phyloP scores from a whole-genome alignment of 2,797 vertebrate genomes.

The Lepilemur ruficaudatus region DNA sequence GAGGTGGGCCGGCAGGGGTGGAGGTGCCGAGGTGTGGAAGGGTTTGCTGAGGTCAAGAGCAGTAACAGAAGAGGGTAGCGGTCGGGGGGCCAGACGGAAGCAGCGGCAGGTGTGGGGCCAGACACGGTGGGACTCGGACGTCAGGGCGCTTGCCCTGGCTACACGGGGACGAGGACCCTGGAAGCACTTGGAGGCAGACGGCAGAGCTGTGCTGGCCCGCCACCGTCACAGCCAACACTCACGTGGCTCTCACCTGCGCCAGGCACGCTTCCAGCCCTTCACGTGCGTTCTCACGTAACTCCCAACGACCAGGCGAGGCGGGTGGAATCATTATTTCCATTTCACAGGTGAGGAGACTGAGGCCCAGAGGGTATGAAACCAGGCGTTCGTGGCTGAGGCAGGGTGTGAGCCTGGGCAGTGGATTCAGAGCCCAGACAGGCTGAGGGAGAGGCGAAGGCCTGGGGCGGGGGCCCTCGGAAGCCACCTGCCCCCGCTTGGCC shows the following conservation, averaged over 20 bases:
- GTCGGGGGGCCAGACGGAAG: fast-evolving
- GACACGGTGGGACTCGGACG: fast-evolving
- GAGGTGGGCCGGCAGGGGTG: neutral
- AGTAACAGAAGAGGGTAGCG: neutral
- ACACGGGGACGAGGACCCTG: fast-evolving
- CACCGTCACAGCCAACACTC: fast-evolving
- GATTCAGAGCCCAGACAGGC: neutral
- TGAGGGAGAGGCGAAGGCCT: neutral
- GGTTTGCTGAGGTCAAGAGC: neutral
- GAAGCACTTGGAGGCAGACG: neutral
- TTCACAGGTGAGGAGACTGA: neutral
- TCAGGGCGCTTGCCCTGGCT: neutral
- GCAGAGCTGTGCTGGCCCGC: fast-evolving
- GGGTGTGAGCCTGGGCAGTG: neutral
- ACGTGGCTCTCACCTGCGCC: fast-evolving
- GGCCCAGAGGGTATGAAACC: neutral
- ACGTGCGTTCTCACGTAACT: fast-evolving
- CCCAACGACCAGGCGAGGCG: fast-evolving
- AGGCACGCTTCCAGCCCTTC: fast-evolving
- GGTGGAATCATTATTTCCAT: fast-evolving
- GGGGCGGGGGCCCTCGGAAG: neutral
- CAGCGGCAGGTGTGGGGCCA: neutral
- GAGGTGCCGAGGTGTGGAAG: neutral
- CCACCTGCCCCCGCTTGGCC: fast-evolving
- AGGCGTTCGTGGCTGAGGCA: neutral